phyloP scores from a whole-genome alignment of 1,140 invertebrate species.

The Macrobrachium rosenbergii region DNA sequence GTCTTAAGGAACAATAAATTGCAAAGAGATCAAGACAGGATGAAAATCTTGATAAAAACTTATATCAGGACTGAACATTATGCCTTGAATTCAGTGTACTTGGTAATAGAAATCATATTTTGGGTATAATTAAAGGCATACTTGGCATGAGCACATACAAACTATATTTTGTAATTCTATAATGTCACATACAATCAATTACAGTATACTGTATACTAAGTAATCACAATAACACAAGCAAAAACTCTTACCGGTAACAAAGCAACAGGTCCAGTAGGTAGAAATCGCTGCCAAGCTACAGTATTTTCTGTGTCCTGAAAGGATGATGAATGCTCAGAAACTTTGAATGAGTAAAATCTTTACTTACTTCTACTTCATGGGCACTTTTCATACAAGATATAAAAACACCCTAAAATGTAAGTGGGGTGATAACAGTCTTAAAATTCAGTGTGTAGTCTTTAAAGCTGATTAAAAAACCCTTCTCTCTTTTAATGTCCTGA shows the following conservation, averaged over 20 bases:
- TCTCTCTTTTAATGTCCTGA: no score
- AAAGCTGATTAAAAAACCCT: no score
- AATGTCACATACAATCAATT: neutral
- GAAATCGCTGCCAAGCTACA: slow-evolving; percentile 96
- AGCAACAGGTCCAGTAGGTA: slow-evolving; percentile 91
- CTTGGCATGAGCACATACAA: neutral
- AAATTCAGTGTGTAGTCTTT: no score
- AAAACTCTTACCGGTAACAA: slow-evolving; percentile 82
- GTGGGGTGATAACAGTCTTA: no score
- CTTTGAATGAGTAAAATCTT: neutral
- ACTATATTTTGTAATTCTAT: neutral
- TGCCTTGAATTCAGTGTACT: neutral
- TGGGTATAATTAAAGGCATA: neutral
- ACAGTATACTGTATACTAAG: slow-evolving; percentile 54
- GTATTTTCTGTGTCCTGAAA: slow-evolving; percentile 76
- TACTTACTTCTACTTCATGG: no score
- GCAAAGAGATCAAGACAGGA: no score
- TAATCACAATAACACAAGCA: slow-evolving; percentile 42
- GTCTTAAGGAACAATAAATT: no score
- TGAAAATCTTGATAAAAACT: no score
- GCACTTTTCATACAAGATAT: no score
- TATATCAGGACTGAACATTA: no score
- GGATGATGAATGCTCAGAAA: neutral
- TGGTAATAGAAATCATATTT: neutral
- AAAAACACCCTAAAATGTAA: no score